These are phyloP conservation scores for Margarornis squamiger DNA, from an alignment of 2,797 vertebrate genomes.

Conservation along the genomic window DNA sequence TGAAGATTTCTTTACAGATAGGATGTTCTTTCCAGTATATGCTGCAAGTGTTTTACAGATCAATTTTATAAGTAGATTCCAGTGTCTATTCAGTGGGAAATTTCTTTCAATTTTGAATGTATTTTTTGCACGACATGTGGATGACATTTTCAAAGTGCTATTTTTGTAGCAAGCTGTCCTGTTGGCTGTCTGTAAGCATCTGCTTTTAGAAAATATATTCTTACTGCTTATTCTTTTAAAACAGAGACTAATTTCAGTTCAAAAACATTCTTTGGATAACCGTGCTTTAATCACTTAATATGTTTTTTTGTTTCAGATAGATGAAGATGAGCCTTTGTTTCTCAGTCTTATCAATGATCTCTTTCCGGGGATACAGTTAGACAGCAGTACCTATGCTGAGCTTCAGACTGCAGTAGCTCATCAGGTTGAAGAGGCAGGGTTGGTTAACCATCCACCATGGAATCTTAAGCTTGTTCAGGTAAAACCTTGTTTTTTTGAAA, in stretches of 20 bases:
- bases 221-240: not conserved
- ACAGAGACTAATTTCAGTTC: not conserved
- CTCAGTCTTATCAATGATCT: slow-evolving; percentile 80
- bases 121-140: not conserved
- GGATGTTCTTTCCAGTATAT: not conserved
- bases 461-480: slow-evolving; percentile 83
- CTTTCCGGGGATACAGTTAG: slow-evolving; percentile 77
- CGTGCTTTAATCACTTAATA: not conserved
- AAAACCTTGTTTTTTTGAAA: not conserved
- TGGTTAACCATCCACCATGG: slow-evolving; percentile 81
- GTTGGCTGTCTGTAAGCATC: not conserved
- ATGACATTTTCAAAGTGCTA: not conserved
- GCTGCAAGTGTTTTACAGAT: not conserved
- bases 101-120: not conserved
- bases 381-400: slow-evolving; percentile 70
- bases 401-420: slow-evolving; percentile 74
- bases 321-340: slow-evolving; percentile 81
- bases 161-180: not conserved
- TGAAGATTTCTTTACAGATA: not conserved
- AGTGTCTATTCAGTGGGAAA: not conserved
- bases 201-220: not conserved
- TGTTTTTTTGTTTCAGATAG: slow-evolving; percentile 65
- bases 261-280: not conserved
- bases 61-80: not conserved
- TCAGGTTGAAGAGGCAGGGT: slow-evolving; percentile 74